These are phyloP conservation scores for Chaetura pelagica DNA, from an alignment of 2,113 vertebrate species.

Conservation along the genomic window DNA sequence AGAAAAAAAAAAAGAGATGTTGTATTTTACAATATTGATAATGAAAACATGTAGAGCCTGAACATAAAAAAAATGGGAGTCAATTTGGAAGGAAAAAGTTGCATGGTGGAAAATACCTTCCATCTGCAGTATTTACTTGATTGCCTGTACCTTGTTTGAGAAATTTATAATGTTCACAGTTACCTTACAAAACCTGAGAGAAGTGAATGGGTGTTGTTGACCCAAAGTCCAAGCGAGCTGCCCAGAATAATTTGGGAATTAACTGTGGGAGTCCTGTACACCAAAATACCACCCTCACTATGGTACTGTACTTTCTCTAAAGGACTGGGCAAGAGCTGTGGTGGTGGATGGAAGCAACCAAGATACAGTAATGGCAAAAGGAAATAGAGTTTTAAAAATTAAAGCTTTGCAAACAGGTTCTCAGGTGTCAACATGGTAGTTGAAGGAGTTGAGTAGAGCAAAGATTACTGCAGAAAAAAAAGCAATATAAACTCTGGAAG, in stretches of 20 bases:
- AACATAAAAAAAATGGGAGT: background rate
- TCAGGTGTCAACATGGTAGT: background rate
- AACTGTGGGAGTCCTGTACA: rapidly evolving
- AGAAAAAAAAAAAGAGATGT: background rate
- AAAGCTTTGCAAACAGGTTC: background rate
- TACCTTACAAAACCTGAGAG: background rate
- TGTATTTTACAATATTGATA: background rate
- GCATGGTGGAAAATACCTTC: background rate
- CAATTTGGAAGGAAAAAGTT: background rate
- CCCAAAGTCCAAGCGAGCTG: background rate
- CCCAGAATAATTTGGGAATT: background rate
- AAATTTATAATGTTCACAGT: background rate
- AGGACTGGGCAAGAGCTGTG: background rate
- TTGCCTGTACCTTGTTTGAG: background rate
- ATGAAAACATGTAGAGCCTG: background rate
- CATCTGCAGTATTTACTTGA: background rate
- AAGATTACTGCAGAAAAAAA: background rate
- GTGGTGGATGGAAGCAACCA: background rate
- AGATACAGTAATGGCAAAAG: background rate
- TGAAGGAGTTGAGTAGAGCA: background rate
- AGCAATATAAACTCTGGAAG: background rate
- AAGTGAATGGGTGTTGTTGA: background rate
- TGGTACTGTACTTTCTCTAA: background rate
- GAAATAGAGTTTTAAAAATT: background rate
- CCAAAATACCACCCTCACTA: background rate